Evolutionary conservation across 2,113 vertebrate species (phyloP), one percentile per base, ranked within the genome.

Genomic region (Orthochromis indermauri): DNA sequence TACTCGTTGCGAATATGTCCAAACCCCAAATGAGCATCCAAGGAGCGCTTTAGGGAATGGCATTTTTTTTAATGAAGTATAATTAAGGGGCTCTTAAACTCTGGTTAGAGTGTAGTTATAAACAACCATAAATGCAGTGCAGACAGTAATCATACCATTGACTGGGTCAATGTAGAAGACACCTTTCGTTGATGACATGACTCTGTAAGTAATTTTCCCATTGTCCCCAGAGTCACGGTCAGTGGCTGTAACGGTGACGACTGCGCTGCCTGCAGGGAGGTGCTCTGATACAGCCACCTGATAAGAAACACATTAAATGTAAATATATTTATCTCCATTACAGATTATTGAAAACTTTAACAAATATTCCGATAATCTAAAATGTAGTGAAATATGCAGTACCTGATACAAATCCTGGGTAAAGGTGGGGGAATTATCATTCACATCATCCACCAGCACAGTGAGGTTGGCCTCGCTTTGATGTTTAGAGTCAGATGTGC

Each of bases 401-500:
- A 98, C 99, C 98, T 99, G 98, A 59, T 99, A 99, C 53, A 98
- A 96, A 59, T 96, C 97, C 90, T 99, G 98, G 4, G 97, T 97
- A 95, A 99, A 99, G 49, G 83, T 83, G 0, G 99, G 99, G 0
- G 95, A 89, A 0, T 99, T 99, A 91, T 99, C 99, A 1, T 99
- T 99, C 45, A 99, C 95, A 7, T 99, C 99, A 9, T 98, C 97
- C 91, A 99, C 97, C 0, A 98, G 37, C 28, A 99, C 83, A 0
- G 98, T 99, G 89, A 99, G 95, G 95, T 99, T 99, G 79, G 98
- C 98, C 80, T 95, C 95, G 0, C 97, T 97, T 84, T 97, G 95
- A 0, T 99, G 98, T 86, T 96, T 96, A 1, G 96, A 97, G 89
- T 99, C 99, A 0, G 97, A 98, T 9, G 98, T 96, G 1, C 96